Evolutionary conservation across 2,888 invertebrate genomes (phyloP).

Genomic region (Scaptomyza reducta): DNA sequence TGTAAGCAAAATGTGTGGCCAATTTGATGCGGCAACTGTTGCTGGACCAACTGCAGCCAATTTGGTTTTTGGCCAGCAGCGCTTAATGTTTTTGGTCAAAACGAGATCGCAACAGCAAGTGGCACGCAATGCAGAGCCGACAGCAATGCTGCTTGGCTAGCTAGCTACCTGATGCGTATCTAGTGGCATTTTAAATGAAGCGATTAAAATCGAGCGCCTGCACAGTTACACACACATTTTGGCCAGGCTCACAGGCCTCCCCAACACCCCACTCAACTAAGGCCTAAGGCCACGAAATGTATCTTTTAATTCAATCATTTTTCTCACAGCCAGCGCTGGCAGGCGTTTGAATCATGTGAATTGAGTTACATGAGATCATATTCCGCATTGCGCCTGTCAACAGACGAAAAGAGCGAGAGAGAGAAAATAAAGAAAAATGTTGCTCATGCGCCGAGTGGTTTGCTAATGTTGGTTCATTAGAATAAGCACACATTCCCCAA

Average conservation of each 20-base stretch:
- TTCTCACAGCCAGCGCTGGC: slow-evolving; percentile 68
- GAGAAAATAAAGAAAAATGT: slow-evolving; percentile 2
- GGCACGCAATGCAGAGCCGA: slow-evolving; percentile 65
- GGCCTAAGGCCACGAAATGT: slow-evolving; percentile 21
- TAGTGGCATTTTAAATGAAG: slow-evolving; percentile 81
- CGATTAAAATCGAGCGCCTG: slow-evolving; percentile 79
- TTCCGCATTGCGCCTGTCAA: slow-evolving; percentile 47
- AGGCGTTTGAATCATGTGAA: slow-evolving; percentile 62
- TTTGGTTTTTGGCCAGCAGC: slow-evolving; percentile 67
- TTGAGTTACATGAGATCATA: slow-evolving; percentile 74
- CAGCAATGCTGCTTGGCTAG: slow-evolving; percentile 28
- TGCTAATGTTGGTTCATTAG: slow-evolving; percentile 57
- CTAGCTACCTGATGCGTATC: slow-evolving; percentile 74
- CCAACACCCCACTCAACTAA: background rate
- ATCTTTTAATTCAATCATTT: slow-evolving; percentile 75
- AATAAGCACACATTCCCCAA: slow-evolving; percentile 65
- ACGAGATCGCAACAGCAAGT: slow-evolving; percentile 77
- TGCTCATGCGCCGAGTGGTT: slow-evolving; percentile 45
- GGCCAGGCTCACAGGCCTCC: slow-evolving; percentile 33
- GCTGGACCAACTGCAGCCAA: slow-evolving; percentile 44
- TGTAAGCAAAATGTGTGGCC: slow-evolving; percentile 55
- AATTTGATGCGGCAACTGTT: slow-evolving; percentile 25
- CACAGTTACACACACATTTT: slow-evolving; percentile 70
- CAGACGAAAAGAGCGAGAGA: background rate
- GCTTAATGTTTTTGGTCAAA: slow-evolving; percentile 61